A percentile compares a stretch with the other conserved stretches of the same genome.
These are phyloP conservation scores for Folsomia candida DNA, from an alignment of 2,888 invertebrate genomes.

Conservation along the genomic window DNA sequence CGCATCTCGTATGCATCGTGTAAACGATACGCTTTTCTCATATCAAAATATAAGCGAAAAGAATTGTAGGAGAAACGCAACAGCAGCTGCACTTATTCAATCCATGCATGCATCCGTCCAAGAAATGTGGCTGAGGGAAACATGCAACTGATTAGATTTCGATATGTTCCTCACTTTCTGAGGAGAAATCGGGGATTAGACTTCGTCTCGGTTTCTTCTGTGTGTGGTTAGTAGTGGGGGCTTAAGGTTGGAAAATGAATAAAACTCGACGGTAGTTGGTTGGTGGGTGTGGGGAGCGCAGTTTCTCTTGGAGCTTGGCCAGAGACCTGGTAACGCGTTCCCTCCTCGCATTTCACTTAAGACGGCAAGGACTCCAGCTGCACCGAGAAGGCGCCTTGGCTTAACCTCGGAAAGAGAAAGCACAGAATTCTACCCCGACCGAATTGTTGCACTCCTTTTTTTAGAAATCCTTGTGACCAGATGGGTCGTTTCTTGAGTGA, in stretches of 20 bases:
- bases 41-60: too few relatives aligned
- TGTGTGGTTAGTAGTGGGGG: not conserved
- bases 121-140: not conserved
- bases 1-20: too few relatives aligned
- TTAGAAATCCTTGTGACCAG: not conserved
- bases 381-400: too few relatives aligned
- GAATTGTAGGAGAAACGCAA: too few relatives aligned
- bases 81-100: too few relatives aligned
- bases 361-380: too few relatives aligned
- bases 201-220: not conserved
- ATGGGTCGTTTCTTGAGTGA: not conserved
- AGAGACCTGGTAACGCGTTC: too few relatives aligned
- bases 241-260: not conserved
- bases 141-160: not conserved
- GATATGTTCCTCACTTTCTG: not conserved
- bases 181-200: not conserved
- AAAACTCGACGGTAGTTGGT: too few relatives aligned
- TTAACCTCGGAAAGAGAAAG: too few relatives aligned
- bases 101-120: not conserved
- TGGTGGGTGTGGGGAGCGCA: not conserved
- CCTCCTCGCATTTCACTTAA: too few relatives aligned
- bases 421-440: not conserved
- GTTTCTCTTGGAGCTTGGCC: not conserved
- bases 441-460: slow-evolving; percentile 19
- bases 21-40: too few relatives aligned